Conservation (phyloP, 2,113 vertebrate genomes). For the Hydrolagus affinis region DNA sequence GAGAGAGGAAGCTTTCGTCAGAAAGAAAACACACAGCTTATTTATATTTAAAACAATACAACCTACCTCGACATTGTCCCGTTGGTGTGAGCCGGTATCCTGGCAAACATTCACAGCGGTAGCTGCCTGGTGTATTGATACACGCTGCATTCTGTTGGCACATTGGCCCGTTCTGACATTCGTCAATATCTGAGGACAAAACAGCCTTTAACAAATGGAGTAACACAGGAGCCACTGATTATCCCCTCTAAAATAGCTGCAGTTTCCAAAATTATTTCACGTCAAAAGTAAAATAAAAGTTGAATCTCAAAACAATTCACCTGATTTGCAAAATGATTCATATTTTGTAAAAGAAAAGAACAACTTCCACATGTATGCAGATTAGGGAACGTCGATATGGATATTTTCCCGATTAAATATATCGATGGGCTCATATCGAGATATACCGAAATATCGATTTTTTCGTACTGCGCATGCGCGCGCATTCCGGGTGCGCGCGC, state of each 20-base stretch:
- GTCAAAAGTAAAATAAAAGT: neutral
- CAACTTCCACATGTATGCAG: neutral
- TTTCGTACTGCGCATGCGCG: no score
- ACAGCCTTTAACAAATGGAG: neutral
- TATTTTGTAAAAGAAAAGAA: neutral
- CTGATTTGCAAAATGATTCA: neutral
- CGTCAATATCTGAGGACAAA: conserved; percentile 75
- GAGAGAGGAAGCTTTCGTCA: neutral
- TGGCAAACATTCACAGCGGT: conserved; percentile 82
- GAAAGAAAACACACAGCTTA: neutral
- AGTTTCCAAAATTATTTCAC: neutral
- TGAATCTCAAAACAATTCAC: neutral
- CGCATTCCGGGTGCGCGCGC: no score
- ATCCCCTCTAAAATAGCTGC: neutral
- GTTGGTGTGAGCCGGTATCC: conserved; percentile 85
- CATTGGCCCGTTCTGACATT: conserved; percentile 88
- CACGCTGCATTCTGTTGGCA: conserved; percentile 89
- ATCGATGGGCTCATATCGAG: no score
- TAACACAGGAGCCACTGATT: no score
- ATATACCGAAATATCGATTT: no score
- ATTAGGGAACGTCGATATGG: no score
- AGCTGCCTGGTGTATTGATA: conserved; percentile 82
- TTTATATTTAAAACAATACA: neutral
- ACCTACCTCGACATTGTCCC: conserved; percentile 77
- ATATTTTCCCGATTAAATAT: no score